phyloP scores from a whole-genome alignment of 30 jellyfish, hydroid and myxozoan genomes.

The Clytia hemisphaerica region DNA sequence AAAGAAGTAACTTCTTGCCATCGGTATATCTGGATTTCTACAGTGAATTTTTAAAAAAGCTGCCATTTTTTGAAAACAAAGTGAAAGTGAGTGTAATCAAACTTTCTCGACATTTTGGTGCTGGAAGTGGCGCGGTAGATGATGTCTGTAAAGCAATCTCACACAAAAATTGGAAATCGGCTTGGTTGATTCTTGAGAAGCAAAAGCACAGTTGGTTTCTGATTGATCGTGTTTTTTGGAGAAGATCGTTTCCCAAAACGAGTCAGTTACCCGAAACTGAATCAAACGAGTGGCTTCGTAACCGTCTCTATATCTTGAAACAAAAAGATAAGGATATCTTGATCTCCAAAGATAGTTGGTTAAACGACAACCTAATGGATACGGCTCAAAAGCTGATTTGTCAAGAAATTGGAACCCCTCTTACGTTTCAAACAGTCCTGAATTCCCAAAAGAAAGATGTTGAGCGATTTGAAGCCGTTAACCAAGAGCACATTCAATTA shows the following conservation, averaged over 20 bases:
- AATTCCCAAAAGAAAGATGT: too few species aligned
- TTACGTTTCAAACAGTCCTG: not conserved
- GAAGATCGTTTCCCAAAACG: not conserved
- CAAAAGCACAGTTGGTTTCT: not conserved
- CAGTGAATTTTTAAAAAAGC: not conserved
- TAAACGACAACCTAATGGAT: too few species aligned
- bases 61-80: not conserved
- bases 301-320: too few species aligned
- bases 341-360: too few species aligned
- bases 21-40: not conserved
- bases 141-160: not conserved
- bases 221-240: not conserved
- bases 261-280: not conserved
- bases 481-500: not conserved
- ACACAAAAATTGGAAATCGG: not conserved
- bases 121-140: not conserved
- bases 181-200: not conserved
- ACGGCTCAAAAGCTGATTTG: too few species aligned
- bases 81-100: not conserved
- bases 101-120: not conserved
- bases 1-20: not conserved
- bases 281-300: slow-evolving; percentile 1
- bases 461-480: too few species aligned
- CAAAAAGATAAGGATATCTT: too few species aligned
- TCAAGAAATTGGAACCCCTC: not conserved